phyloP scores from a whole-genome alignment of 2,113 vertebrate genomes.

The Chloropsis cyanopogon region DNA sequence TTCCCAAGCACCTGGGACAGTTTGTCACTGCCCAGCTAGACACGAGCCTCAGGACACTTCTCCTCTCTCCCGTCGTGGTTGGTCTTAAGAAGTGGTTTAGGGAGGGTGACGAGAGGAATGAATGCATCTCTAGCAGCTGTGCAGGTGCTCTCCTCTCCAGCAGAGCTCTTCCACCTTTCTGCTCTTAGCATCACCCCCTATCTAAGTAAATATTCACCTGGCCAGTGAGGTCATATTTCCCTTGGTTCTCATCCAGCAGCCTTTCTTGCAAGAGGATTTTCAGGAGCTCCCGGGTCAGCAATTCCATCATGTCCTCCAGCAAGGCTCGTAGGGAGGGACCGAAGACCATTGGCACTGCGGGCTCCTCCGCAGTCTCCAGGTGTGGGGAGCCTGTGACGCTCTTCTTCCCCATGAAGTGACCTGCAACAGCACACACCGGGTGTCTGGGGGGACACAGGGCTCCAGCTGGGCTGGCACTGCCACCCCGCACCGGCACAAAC shows the following conservation, averaged over 20 bases:
- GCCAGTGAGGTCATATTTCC: slow-evolving; percentile 19
- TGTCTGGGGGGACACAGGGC: neutral
- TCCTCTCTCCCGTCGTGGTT: neutral
- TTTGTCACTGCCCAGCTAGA: neutral
- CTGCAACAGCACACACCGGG: slow-evolving; percentile 35
- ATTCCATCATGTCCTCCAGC: slow-evolving; percentile 65
- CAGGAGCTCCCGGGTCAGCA: slow-evolving; percentile 75
- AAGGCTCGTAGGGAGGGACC: slow-evolving; percentile 35
- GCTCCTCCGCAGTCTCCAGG: slow-evolving; percentile 43
- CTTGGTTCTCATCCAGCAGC: slow-evolving; percentile 64
- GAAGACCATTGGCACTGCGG: neutral
- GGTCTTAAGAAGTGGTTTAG: neutral
- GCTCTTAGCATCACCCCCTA: neutral
- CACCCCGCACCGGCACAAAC: rapidly evolving
- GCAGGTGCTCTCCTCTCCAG: neutral
- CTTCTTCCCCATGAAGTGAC: slow-evolving; percentile 97
- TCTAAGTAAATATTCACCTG: slow-evolving; percentile 70
- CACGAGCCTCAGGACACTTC: neutral
- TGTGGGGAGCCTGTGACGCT: slow-evolving; percentile 68
- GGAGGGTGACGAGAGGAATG: neutral
- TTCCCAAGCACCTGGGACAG: neutral
- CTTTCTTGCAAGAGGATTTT: slow-evolving; percentile 69
- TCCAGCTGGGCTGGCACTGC: rapidly evolving
- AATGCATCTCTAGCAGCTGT: neutral
- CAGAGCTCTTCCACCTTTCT: neutral